Evolutionary conservation across 2,797 vertebrate species (phyloP).

Genomic region (Hylomyscus alleni): DNA sequence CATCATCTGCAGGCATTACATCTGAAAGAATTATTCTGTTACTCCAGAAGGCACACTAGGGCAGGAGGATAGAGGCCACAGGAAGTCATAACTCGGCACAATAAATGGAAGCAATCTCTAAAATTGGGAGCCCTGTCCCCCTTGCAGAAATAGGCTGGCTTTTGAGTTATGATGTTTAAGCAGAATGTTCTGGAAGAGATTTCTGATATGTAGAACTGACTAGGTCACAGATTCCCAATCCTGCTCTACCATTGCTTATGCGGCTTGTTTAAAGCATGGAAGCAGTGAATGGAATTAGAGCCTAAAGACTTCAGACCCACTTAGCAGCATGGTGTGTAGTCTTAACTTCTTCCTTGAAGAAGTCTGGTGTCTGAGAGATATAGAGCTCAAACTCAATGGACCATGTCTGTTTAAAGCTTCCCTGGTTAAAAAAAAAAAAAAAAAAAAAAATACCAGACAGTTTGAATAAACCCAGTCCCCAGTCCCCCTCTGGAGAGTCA

Average conservation of each 20-base stretch:
- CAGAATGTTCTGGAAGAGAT: conserved; percentile 43
- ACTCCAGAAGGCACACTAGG: not conserved
- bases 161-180: conserved; percentile 16
- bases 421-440: conserved; percentile 63
- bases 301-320: not conserved
- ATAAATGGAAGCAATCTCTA: conserved; percentile 42
- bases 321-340: not conserved
- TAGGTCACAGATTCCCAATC: not conserved
- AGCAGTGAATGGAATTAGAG: not conserved
- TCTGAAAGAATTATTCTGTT: conserved; percentile 32
- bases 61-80: not conserved
- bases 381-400: not conserved
- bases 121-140: conserved; percentile 22
- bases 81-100: conserved; percentile 53
- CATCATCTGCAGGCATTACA: not conserved
- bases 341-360: not conserved
- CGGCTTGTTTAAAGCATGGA: conserved; percentile 9
- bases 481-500: not conserved
- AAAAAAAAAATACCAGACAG: conserved; percentile 50
- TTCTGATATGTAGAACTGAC: not conserved
- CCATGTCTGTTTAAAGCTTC: conserved; percentile 3
- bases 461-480: conserved; percentile 54
- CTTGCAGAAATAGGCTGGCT: not conserved
- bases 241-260: not conserved
- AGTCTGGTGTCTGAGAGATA: not conserved